phyloP scores from a whole-genome alignment of 2,797 vertebrate species.

The Buphagus erythrorhynchus region DNA sequence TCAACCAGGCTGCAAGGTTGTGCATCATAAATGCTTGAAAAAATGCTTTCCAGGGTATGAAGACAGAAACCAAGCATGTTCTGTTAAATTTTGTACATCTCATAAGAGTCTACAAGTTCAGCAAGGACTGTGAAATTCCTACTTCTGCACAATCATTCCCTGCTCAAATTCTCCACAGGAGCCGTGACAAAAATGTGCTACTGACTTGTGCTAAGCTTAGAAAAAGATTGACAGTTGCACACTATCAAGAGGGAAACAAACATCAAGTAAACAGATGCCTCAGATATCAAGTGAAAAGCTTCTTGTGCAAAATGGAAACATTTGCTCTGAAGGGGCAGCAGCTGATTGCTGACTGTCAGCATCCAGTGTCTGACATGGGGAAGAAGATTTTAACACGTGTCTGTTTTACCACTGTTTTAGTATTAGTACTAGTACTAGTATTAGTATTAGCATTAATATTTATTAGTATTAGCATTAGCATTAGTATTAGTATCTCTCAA shows the following conservation, averaged over 20 bases:
- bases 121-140: neutral
- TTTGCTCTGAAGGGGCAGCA: neutral
- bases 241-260: neutral
- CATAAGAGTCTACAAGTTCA: neutral
- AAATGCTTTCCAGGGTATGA: neutral
- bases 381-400: neutral
- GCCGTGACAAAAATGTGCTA: neutral
- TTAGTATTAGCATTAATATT: neutral
- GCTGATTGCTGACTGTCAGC: neutral
- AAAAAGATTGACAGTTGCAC: neutral
- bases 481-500: neutral
- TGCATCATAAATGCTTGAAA: neutral
- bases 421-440: neutral
- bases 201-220: neutral
- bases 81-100: neutral
- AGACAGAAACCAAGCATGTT: neutral
- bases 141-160: neutral
- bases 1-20: neutral
- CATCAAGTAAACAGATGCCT: neutral
- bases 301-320: neutral
- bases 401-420: neutral
- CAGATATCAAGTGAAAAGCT: neutral
- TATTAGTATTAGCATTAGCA: neutral
- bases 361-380: rapidly evolving
- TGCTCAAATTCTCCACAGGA: neutral